A percentile compares a stretch with the other conserved stretches of the same genome.
Evolutionary conservation across 2,113 vertebrate species (phyloP).

Genomic region (Isurus oxyrinchus): DNA sequence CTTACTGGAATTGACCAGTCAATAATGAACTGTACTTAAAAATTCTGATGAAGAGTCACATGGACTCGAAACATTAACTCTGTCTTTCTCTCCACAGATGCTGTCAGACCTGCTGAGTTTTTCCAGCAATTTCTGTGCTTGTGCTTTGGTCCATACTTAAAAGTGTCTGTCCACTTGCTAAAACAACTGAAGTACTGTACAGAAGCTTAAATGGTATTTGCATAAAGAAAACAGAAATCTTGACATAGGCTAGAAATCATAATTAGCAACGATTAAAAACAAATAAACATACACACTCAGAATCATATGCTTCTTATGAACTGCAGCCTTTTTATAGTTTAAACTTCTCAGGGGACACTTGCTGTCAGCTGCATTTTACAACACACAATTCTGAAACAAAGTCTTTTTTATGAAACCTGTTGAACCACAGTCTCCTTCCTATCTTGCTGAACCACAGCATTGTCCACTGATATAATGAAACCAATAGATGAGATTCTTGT

Average conservation of each 20-base stretch:
- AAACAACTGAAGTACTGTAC: too few species aligned
- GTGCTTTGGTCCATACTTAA: background rate
- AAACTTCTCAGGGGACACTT: background rate
- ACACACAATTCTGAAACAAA: background rate
- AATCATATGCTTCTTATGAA: background rate
- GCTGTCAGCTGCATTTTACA: background rate
- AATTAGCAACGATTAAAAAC: constrained; percentile 10
- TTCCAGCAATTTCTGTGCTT: too few species aligned
- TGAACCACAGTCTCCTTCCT: background rate
- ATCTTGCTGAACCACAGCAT: background rate
- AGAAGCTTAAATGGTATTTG: background rate
- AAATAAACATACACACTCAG: background rate
- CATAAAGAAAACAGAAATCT: background rate
- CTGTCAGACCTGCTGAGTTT: too few species aligned
- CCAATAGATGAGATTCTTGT: background rate
- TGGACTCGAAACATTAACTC: too few species aligned
- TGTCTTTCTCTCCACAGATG: too few species aligned
- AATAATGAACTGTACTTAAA: background rate
- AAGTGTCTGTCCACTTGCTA: background rate
- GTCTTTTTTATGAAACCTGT: constrained; percentile 3
- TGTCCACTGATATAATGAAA: background rate
- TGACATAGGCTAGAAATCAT: background rate
- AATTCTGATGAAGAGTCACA: too few species aligned
- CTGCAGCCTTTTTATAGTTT: background rate
- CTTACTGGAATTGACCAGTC: background rate